A percentile compares a stretch with the other conserved stretches of the same genome.
Conservation (phyloP, 2,113 vertebrate genomes). For the Balaenoptera acutorostrata region DNA sequence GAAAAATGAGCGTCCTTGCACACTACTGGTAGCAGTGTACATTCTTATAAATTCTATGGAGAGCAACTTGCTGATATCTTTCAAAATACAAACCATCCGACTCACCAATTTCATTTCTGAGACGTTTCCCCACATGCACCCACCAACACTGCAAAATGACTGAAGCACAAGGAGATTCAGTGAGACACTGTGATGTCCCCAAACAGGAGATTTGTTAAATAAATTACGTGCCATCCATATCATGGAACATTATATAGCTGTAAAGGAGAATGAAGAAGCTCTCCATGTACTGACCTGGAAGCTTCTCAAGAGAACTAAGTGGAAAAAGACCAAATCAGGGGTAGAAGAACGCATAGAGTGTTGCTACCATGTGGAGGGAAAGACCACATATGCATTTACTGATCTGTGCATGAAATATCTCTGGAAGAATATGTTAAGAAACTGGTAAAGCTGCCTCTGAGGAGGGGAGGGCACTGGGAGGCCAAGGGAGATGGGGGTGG, state of each 20-base stretch:
- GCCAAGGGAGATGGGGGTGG: background rate
- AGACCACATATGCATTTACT: fast-evolving
- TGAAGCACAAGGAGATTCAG: background rate
- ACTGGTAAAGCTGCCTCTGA: background rate
- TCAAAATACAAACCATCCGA: background rate
- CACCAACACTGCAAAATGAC: background rate
- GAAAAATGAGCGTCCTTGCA: background rate
- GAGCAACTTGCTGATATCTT: background rate
- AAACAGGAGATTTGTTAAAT: background rate
- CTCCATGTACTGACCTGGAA: background rate
- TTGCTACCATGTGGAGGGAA: background rate
- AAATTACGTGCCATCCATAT: background rate
- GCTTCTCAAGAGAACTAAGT: background rate
- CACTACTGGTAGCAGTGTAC: background rate
- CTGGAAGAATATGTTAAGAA: background rate
- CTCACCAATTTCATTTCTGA: background rate
- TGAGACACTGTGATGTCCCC: background rate
- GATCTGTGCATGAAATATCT: background rate
- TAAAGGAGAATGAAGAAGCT: background rate
- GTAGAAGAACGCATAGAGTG: background rate
- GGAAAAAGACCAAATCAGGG: background rate
- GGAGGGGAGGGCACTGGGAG: background rate
- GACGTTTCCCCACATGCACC: background rate
- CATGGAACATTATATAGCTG: fast-evolving
- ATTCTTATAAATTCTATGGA: background rate